Evolutionary conservation across 37 sponge, comb jelly and placozoan genomes (phyloP).

Genomic region (Haliclona indistincta): DNA sequence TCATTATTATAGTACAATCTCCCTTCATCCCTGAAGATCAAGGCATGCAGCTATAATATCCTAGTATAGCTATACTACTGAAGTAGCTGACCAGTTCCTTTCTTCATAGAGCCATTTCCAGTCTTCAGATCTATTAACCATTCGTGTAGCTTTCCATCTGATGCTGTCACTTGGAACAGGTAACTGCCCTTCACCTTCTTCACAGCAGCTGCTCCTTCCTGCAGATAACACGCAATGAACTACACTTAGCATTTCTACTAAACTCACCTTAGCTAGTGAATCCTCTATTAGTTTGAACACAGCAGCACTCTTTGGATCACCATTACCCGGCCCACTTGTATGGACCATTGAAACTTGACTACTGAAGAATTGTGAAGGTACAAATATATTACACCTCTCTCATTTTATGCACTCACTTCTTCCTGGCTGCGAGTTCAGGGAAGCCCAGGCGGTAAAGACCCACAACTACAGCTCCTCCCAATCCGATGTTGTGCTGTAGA

Average conservation of each 20-base stretch:
- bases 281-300: not conserved
- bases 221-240: not conserved
- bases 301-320: not conserved
- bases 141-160: conserved; percentile 35
- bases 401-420: no score
- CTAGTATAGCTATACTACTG: not conserved
- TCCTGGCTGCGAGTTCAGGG: conserved; percentile 46
- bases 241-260: no score
- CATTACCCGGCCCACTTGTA: not conserved
- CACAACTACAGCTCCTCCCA: conserved; percentile 92
- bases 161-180: conserved; percentile 72
- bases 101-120: conserved; percentile 72
- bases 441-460: conserved; percentile 79
- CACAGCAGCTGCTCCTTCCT: conserved; percentile 78
- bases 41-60: not conserved
- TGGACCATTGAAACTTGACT: not conserved
- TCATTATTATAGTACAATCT: conserved; percentile 79
- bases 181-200: conserved; percentile 88
- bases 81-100: conserved; percentile 53
- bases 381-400: not conserved
- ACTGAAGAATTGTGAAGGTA: not conserved
- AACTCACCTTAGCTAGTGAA: no score
- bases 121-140: conserved; percentile 85
- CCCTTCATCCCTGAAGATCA: conserved; percentile 60
- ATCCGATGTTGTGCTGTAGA: conserved; percentile 94